Percentiles rank a stretch among this genome's conserved stretches.
phyloP scores from a whole-genome alignment of 2,113 vertebrate species.

The Columba livia region DNA sequence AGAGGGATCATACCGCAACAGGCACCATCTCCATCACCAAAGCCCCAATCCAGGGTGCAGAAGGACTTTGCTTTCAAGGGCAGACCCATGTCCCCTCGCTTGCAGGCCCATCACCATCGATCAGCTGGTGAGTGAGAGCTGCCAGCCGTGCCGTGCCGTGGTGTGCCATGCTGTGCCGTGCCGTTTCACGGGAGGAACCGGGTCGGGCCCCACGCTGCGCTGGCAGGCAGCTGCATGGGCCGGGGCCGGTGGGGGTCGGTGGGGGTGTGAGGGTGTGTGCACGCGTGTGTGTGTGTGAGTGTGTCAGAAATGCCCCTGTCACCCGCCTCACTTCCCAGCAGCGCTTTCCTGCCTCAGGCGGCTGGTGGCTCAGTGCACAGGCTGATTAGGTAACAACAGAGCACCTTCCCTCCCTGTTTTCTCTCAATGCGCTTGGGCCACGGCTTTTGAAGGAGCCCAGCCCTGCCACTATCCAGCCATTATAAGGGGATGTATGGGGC shows the following conservation, averaged over 20 bases:
- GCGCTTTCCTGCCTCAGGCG: constrained; percentile 82
- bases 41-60: accelerated
- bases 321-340: constrained; percentile 79
- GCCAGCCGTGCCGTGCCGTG: background rate
- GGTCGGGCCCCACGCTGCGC: background rate
- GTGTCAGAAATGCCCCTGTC: constrained; percentile 71
- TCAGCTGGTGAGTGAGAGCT: background rate
- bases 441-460: constrained; percentile 88
- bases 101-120: accelerated
- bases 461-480: constrained; percentile 91
- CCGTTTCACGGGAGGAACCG: background rate
- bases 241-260: background rate
- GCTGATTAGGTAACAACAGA: constrained; percentile 97
- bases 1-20: accelerated
- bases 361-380: constrained; percentile 93
- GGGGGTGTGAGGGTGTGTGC: background rate
- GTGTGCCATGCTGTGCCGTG: too few species aligned
- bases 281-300: background rate
- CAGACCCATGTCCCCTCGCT: accelerated
- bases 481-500: constrained; percentile 92
- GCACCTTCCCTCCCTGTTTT: constrained; percentile 87
- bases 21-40: background rate
- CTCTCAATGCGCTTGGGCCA: constrained; percentile 79
- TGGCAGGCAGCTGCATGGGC: constrained; percentile 11
- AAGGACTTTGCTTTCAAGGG: background rate